Evolutionary conservation across 2,888 invertebrate genomes (phyloP).

Genomic region (Drosophila dives): DNA sequence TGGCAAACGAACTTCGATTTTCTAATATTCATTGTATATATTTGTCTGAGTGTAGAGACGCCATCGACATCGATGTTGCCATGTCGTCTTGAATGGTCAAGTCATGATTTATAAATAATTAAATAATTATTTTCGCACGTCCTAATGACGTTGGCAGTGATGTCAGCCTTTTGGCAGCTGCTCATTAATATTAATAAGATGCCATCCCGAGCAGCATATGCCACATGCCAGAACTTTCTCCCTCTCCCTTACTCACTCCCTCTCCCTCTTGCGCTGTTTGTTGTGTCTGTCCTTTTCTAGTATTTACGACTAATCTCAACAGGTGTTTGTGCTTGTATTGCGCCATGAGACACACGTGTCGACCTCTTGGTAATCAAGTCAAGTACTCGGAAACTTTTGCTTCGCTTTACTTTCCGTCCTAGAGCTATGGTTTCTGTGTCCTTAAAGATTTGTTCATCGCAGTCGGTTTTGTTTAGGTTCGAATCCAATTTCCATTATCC

Average conservation of each 20-base stretch:
- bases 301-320: constrained; percentile 53
- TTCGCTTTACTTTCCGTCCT: constrained; percentile 31
- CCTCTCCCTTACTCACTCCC: too few relatives aligned
- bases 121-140: constrained; percentile 79
- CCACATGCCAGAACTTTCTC: constrained; percentile 10
- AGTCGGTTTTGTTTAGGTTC: constrained; percentile 44
- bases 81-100: constrained; percentile 43
- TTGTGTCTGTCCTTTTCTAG: neutral
- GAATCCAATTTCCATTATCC: constrained; percentile 79
- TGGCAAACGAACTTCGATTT: neutral
- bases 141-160: constrained; percentile 62
- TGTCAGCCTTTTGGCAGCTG: constrained; percentile 54
- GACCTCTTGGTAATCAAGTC: constrained; percentile 64
- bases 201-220: constrained; percentile 34
- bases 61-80: constrained; percentile 8
- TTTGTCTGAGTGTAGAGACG: neutral
- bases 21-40: neutral
- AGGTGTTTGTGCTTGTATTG: constrained; percentile 56
- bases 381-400: constrained; percentile 50
- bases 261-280: neutral
- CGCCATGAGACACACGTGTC: constrained; percentile 60
- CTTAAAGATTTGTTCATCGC: constrained; percentile 17
- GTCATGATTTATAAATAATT: constrained; percentile 79
- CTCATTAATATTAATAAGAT: constrained; percentile 77
- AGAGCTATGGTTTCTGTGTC: neutral